A percentile compares a stretch with the other conserved stretches of the same genome.
Conservation (phyloP, 2,797 vertebrate genomes). For the Rhodeus uyekii region DNA sequence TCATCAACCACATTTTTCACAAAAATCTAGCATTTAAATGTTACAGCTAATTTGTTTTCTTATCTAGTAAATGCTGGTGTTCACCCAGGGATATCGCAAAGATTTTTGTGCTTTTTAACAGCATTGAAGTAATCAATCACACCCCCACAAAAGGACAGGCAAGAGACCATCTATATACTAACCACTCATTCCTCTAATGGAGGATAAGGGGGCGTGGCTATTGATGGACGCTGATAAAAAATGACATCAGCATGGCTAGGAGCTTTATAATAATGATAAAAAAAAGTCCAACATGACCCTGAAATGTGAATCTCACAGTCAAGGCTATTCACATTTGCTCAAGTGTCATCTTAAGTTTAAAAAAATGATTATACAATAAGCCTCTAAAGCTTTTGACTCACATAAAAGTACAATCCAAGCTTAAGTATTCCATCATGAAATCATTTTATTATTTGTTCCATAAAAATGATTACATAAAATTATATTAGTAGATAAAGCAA, state of each 20-base stretch:
- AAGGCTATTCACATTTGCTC: background rate
- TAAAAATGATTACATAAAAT: background rate
- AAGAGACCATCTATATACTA: constrained; percentile 60
- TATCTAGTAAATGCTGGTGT: background rate
- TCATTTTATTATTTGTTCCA: background rate
- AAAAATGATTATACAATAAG: too few species aligned
- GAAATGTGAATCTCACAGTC: background rate
- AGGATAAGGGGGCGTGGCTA: constrained; percentile 42
- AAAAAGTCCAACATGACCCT: background rate
- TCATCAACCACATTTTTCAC: background rate
- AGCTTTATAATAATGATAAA: constrained; percentile 60
- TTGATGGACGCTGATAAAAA: constrained; percentile 55
- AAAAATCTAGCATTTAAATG: constrained; percentile 5
- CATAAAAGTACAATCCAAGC: background rate
- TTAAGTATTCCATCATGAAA: background rate
- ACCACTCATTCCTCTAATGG: constrained; percentile 53
- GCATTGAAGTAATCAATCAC: constrained; percentile 67
- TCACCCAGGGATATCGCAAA: background rate
- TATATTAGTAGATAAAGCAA: background rate
- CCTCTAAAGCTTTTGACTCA: background rate
- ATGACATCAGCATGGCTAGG: constrained; percentile 69
- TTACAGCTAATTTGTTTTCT: background rate
- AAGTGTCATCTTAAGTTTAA: background rate
- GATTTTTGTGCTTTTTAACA: constrained; percentile 59
- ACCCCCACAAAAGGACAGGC: constrained; percentile 58